Evolutionary conservation across 2,888 invertebrate genomes (phyloP), one percentile per base, ranked within the genome.

Genomic region (Machimus rusticus): DNA sequence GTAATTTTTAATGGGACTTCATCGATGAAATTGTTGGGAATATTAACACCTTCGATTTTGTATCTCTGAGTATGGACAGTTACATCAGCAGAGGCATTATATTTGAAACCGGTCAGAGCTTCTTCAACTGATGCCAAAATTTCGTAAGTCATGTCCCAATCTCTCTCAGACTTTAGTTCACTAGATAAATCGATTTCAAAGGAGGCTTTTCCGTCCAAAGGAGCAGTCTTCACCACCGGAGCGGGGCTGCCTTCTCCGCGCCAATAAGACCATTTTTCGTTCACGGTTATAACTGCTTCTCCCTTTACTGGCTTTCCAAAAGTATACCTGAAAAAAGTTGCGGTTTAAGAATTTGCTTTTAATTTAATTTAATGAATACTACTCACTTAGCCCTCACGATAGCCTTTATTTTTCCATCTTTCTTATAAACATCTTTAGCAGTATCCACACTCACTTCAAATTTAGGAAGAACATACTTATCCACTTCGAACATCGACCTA

Each of bases 121-220:
- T 99, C 99, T 92, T 98, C 98, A 3, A 99, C 95, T 8, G 96
- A 96, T 0, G 98, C 98, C 91, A 98, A 96, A 79, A 99, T 94
- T 14, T 89, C 89, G 8, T 90, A 43, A 0, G 90, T 89, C 1
- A 90, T 90, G 2, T 19, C 8, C 43, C 89, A 90, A 19, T 46
- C 23, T 74, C 97, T 95, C 90, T 95, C 95, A 88, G 97, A 92
- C 90, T 95, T 95, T 88, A 96, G 93, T 91, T 97, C 95, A 91
- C 97, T 95, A 89, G 95, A 94, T 89, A 98, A 94, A 91, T 97
- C 96, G 90, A 98, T 96, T 86, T 96, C 95, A 1, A 97, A 95
- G 76, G 95, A 94, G 2, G 94, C 93, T 89, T 94, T 93, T 12
- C 96, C 96, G 89, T 95, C 94, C 87, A 96, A 94, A 46, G 94